Percentiles rank a stretch among this genome's conserved stretches.
These are phyloP conservation scores for Osmerus eperlanus DNA, from an alignment of 2,113 vertebrate species.

Conservation along the genomic window DNA sequence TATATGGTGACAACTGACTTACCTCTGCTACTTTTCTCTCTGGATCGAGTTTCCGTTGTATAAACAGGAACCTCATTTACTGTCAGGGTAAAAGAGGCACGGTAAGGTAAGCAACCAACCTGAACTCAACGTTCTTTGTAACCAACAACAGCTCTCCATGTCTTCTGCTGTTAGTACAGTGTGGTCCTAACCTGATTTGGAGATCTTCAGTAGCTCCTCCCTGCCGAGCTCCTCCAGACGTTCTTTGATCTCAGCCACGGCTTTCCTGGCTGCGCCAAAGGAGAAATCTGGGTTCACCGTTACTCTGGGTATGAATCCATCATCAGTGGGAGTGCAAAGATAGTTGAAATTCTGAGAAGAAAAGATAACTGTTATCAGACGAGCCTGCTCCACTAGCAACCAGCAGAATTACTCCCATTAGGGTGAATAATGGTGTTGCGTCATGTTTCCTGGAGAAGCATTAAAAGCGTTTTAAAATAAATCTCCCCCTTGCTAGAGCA, in stretches of 20 bases:
- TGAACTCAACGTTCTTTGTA: background rate
- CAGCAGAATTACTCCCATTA: no score
- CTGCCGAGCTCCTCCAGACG: constrained; percentile 72
- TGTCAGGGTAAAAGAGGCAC: constrained; percentile 35
- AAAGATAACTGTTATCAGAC: background rate
- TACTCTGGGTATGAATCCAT: constrained; percentile 73
- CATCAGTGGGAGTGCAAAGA: constrained; percentile 77
- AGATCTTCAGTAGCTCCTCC: constrained; percentile 72
- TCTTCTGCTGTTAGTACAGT: background rate
- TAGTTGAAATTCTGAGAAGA: constrained; percentile 75
- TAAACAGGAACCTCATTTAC: constrained; percentile 77
- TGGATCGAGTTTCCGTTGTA: constrained; percentile 68
- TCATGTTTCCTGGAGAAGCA: no score
- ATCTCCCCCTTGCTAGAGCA: no score
- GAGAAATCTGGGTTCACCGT: constrained; percentile 76
- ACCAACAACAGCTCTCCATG: background rate
- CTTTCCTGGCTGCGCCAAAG: constrained; percentile 72
- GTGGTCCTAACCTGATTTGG: constrained; percentile 70
- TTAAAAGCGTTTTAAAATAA: no score
- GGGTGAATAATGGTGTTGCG: background rate
- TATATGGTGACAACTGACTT: constrained; percentile 19
- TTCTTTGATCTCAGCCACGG: constrained; percentile 76
- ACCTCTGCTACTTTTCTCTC: constrained; percentile 74
- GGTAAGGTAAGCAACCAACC: background rate
- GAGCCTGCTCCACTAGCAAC: background rate